phyloP scores from a whole-genome alignment of 2,113 vertebrate genomes.

The Calidris pugnax region DNA sequence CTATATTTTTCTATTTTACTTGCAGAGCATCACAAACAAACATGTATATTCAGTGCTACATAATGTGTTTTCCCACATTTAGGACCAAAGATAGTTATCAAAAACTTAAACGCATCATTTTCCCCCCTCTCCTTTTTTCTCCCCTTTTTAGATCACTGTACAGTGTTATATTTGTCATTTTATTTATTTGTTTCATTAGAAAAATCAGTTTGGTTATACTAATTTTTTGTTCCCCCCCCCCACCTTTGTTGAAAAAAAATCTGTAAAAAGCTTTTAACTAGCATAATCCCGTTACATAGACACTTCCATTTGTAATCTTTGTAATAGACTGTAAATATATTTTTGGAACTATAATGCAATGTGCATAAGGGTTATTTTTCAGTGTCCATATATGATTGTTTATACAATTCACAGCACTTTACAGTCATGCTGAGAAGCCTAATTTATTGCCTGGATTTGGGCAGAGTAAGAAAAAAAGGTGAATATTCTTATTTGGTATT shows the following conservation, averaged over 20 bases:
- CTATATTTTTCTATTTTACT: slow-evolving; percentile 99
- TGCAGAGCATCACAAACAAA: slow-evolving; percentile 91
- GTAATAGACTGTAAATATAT: slow-evolving; percentile 99
- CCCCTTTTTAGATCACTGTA: slow-evolving; percentile 86
- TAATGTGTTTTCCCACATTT: slow-evolving; percentile 94
- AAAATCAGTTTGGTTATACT: slow-evolving; percentile 86
- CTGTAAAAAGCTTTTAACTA: slow-evolving; percentile 90
- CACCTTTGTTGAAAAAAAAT: slow-evolving; percentile 78
- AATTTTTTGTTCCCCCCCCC: slow-evolving; percentile 71
- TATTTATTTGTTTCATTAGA: slow-evolving; percentile 97
- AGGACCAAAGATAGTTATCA: slow-evolving; percentile 98
- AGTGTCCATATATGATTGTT: slow-evolving; percentile 82
- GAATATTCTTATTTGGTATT: slow-evolving; percentile 74
- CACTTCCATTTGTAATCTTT: slow-evolving; percentile 99
- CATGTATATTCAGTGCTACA: slow-evolving; percentile 95
- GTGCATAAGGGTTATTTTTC: slow-evolving; percentile 88
- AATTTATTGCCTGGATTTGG: slow-evolving; percentile 73
- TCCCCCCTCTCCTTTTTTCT: slow-evolving; percentile 7
- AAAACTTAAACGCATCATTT: slow-evolving; percentile 83
- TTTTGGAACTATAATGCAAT: slow-evolving; percentile 99
- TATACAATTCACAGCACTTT: slow-evolving; percentile 81
- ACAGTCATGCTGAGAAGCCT: slow-evolving; percentile 77
- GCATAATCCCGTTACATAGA: slow-evolving; percentile 90
- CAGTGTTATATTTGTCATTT: slow-evolving; percentile 90
- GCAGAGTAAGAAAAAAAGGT: slow-evolving; percentile 73